These are phyloP conservation scores for Cherax destructor DNA, from an alignment of 1,140 invertebrate genomes.

Conservation along the genomic window DNA sequence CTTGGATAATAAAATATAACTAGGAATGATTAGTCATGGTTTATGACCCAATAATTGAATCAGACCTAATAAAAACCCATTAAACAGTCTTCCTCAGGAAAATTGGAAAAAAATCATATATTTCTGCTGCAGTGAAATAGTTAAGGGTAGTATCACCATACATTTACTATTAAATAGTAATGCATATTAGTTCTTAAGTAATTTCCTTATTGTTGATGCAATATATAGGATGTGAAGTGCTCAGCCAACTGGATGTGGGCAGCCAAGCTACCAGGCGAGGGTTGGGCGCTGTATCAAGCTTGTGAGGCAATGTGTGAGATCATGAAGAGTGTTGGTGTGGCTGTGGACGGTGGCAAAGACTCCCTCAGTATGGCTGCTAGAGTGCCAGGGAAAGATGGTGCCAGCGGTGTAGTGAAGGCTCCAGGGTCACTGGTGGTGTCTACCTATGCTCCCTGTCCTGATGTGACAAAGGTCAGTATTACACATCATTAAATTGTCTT, in stretches of 20 bases:
- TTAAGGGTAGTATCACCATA: no score
- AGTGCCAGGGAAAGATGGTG: conserved; percentile 86
- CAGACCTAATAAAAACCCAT: no score
- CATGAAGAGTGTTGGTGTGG: conserved; percentile 91
- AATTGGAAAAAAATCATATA: no score
- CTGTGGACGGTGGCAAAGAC: conserved; percentile 98
- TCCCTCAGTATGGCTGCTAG: conserved; percentile 97
- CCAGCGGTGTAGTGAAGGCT: conserved; percentile 78
- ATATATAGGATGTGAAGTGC: conserved; percentile 90
- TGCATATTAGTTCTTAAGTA: no score
- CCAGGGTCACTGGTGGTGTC: conserved; percentile 93
- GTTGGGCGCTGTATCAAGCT: conserved; percentile 89
- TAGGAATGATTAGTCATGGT: no score
- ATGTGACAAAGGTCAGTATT: conserved; percentile 80
- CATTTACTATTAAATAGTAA: no score
- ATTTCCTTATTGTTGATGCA: neutral
- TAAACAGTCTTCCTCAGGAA: no score
- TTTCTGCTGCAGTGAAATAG: no score
- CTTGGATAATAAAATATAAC: no score
- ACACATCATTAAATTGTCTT: no score
- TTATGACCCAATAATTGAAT: no score
- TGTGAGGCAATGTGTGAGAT: conserved; percentile 91
- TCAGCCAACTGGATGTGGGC: conserved; percentile 99
- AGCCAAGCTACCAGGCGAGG: conserved; percentile 94
- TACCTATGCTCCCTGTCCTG: conserved; percentile 94